Conservation (phyloP, 2,113 vertebrate species). For the Pollachius pollachius region DNA sequence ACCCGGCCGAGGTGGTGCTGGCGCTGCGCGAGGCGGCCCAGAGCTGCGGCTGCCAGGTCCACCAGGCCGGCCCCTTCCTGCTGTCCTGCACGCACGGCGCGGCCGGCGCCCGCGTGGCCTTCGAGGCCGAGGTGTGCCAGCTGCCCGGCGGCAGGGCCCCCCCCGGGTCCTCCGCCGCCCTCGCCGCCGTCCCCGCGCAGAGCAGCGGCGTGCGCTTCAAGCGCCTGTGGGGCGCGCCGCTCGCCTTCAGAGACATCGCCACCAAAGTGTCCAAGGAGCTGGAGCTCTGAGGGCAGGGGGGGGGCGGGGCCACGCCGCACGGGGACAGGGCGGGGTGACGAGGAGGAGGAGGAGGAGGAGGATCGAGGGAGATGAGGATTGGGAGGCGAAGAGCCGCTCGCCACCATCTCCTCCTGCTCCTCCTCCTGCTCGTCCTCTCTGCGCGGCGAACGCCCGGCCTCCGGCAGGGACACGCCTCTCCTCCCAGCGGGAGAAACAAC, state of each 20-base stretch:
- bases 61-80: slow-evolving; percentile 85
- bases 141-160: slow-evolving; percentile 74
- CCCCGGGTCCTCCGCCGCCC: too few species aligned
- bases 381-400: neutral
- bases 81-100: slow-evolving; percentile 86
- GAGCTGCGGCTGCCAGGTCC: slow-evolving; percentile 80
- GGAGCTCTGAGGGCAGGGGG: slow-evolving; percentile 75
- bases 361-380: slow-evolving; percentile 8
- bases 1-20: slow-evolving; percentile 80
- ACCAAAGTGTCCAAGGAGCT: slow-evolving; percentile 85
- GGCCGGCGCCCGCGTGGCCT: slow-evolving; percentile 80
- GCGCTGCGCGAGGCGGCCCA: slow-evolving; percentile 82
- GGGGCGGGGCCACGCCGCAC: slow-evolving; percentile 65
- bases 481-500: slow-evolving; percentile 36
- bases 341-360: slow-evolving; percentile 31
- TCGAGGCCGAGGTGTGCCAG: slow-evolving; percentile 88
- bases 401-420: slow-evolving; percentile 11
- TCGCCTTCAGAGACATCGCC: slow-evolving; percentile 86
- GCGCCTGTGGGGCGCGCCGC: slow-evolving; percentile 82
- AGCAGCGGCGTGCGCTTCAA: slow-evolving; percentile 83
- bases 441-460: slow-evolving; percentile 43
- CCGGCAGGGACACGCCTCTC: neutral
- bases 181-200: slow-evolving; percentile 31
- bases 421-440: slow-evolving; percentile 35
- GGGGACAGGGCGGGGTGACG: slow-evolving; percentile 39